phyloP scores from a whole-genome alignment of 2,888 invertebrate species.

The Ctena decussata region DNA sequence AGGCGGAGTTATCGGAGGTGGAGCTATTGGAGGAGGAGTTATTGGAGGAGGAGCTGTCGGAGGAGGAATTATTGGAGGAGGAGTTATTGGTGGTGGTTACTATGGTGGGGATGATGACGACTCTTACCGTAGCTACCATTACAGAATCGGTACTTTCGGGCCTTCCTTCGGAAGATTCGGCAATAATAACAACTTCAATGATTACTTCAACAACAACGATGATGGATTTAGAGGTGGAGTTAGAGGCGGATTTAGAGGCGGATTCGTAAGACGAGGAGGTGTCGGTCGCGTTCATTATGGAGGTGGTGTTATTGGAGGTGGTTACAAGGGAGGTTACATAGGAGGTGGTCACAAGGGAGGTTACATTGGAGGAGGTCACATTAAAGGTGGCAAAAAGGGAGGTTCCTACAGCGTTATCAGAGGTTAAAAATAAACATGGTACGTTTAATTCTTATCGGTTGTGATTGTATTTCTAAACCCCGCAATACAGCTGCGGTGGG shows the following conservation, averaged over 20 bases:
- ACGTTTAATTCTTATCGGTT: too few species aligned
- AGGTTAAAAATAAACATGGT: too few species aligned
- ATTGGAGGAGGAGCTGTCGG: neutral
- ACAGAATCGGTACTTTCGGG: neutral
- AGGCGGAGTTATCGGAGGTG: neutral
- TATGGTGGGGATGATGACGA: neutral
- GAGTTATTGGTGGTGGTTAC: neutral
- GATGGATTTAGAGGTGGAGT: neutral
- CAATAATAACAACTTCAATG: neutral
- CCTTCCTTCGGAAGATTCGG: too few species aligned
- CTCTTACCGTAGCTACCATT: neutral
- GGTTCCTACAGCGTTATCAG: too few species aligned
- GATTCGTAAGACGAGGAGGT: neutral
- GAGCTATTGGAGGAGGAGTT: neutral
- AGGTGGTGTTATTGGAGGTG: too few species aligned
- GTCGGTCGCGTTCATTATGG: neutral
- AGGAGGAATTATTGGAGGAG: neutral
- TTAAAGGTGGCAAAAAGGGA: too few species aligned
- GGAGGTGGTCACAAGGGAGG: too few species aligned
- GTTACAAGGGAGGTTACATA: too few species aligned
- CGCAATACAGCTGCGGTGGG: too few species aligned
- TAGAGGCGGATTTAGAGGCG: neutral
- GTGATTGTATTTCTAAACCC: too few species aligned
- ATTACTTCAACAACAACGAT: neutral
- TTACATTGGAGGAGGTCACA: too few species aligned